Percentiles rank a stretch among this genome's conserved stretches.
Evolutionary conservation across 2,888 invertebrate genomes (phyloP).

Genomic region (Himalopsyche japonica): DNA sequence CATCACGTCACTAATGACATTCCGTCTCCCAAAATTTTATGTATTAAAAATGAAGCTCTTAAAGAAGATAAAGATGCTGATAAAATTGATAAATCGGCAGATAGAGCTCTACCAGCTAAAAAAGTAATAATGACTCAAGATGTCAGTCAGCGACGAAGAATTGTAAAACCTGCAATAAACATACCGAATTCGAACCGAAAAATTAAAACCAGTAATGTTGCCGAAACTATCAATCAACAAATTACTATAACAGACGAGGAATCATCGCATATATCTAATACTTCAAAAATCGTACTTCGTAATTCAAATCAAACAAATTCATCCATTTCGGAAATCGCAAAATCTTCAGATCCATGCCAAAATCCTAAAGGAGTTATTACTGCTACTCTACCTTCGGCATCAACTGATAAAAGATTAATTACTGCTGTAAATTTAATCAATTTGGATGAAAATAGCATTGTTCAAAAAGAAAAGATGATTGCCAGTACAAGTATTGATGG

Average conservation of each 20-base stretch:
- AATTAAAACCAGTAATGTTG: constrained; percentile 11
- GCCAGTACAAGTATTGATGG: neutral
- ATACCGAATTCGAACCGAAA: constrained; percentile 12
- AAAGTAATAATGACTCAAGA: neutral
- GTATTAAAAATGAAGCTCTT: neutral
- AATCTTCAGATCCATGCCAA: no score
- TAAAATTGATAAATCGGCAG: no score
- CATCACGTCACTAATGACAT: neutral
- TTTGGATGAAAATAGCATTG: neutral
- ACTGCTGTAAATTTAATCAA: neutral
- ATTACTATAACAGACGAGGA: neutral
- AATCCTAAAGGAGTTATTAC: no score
- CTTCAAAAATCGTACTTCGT: no score
- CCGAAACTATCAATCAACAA: neutral
- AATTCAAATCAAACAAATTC: no score
- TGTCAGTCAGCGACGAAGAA: constrained; percentile 41
- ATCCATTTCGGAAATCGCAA: no score
- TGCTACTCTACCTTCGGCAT: neutral
- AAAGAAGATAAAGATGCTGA: neutral
- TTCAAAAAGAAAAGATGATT: neutral
- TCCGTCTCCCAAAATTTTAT: neutral
- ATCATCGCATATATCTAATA: no score
- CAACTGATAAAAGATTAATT: neutral
- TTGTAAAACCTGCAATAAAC: constrained; percentile 43
- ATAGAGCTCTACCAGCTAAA: neutral